Conservation (phyloP, 2,888 invertebrate genomes). For the Drosophila nigricruria region DNA sequence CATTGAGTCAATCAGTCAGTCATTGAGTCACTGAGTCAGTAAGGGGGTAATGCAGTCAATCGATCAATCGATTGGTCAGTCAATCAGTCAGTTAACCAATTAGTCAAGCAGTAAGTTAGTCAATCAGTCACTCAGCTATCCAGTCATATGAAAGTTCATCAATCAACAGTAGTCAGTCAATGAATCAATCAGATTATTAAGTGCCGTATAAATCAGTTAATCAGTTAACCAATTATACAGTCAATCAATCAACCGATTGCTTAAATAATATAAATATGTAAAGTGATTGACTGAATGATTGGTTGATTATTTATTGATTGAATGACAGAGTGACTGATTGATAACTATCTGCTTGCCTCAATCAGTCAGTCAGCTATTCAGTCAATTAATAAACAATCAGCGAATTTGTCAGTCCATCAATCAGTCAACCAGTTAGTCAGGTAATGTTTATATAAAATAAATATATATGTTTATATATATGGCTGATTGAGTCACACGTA, state of each 20-base stretch:
- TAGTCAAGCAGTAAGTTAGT: too few species aligned
- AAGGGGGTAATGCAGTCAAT: neutral
- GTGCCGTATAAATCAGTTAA: neutral
- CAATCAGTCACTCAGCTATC: neutral
- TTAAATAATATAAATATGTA: neutral
- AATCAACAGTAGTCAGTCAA: too few species aligned
- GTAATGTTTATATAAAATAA: too few species aligned
- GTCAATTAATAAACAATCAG: neutral
- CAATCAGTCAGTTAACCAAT: neutral
- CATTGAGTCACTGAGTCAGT: neutral
- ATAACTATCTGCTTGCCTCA: neutral
- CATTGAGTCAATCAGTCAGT: neutral
- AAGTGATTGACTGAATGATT: neutral
- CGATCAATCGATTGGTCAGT: neutral
- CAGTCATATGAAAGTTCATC: too few species aligned
- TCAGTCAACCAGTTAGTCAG: too few species aligned
- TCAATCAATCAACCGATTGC: neutral
- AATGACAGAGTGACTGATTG: neutral
- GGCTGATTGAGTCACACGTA: too few species aligned
- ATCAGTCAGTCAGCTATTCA: neutral
- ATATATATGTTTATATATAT: too few species aligned
- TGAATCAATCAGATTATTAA: neutral
- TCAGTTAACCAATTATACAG: neutral
- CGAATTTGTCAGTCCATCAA: too few species aligned
- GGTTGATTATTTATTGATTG: too few species aligned